Evolutionary conservation across 2,797 vertebrate genomes (phyloP).

Genomic region (Aldrovandia affinis): DNA sequence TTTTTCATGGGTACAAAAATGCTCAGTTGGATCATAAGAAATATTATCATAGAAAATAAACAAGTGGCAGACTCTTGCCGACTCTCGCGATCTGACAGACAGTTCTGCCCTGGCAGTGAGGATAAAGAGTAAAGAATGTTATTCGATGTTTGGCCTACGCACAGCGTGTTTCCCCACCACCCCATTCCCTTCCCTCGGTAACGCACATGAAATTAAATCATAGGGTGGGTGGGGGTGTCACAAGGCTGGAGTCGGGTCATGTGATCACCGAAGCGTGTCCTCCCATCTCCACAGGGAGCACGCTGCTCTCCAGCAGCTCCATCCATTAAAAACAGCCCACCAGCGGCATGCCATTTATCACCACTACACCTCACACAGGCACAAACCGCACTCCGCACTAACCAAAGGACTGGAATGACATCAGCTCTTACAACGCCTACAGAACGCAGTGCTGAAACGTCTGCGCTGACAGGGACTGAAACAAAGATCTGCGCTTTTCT

Average conservation of each 20-base stretch:
- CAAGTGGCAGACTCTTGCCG: not conserved
- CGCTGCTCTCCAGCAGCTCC: not conserved
- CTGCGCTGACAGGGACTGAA: not conserved
- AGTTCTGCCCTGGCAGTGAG: not conserved
- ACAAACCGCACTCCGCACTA: not conserved
- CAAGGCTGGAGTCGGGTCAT: not conserved
- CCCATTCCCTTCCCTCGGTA: not conserved
- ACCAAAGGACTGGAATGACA: not conserved
- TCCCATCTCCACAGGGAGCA: not conserved
- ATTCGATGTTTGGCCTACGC: slow-evolving; percentile 15
- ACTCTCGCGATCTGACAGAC: not conserved
- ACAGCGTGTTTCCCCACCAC: not conserved
- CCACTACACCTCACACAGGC: not conserved
- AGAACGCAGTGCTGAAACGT: not conserved
- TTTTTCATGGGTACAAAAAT: not conserved
- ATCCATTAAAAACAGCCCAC: not conserved
- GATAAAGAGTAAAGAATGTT: not conserved
- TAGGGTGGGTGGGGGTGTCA: slow-evolving; percentile 1
- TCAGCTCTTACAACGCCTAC: not conserved
- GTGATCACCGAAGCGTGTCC: not conserved
- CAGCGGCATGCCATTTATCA: not conserved
- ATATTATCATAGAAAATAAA: not conserved
- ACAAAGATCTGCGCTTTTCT: not conserved
- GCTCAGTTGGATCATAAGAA: too few relatives aligned
- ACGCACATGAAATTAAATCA: slow-evolving; percentile 21